Base-by-base conservation (phyloP, 2,113 vertebrate genomes). In the Nibea coibor region DNA sequence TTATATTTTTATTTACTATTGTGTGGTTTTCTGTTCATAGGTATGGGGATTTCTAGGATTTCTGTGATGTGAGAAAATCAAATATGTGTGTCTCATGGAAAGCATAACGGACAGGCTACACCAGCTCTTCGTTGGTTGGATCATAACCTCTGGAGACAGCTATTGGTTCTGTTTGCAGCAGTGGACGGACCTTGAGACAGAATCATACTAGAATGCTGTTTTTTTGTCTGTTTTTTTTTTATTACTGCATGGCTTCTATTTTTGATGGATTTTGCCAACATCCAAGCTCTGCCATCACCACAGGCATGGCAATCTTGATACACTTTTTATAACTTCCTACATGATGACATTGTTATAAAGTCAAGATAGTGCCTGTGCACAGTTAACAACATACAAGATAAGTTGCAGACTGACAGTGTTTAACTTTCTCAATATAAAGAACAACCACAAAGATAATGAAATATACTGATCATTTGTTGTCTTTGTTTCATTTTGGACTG, bases 21-120 rank as follows among this genome's bases (percentile, higher is more conserved):
- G 39, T 78, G 16, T 70, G 4, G 64, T 77, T 79, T 78, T 85
- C 65, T 71, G 70, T 48, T 28, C 10, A 12, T 24, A 94, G 93
- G 81, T 90, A 81, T 71, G 82, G 89, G 65, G 92, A 93, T 82
- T 93, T 94, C 83, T 94, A 92, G 75, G 15, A 72, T 67, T 72
- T 72, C 28, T 45, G 31, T 31, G 5, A 51, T 9, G 24, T 7
- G 0, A 31, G 14, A 47, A 17, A 51, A 16, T 19, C 3, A 20
- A 53, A 26, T 2, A 9, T 19, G 26, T 14, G 20, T 47, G 51
- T 22, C 7, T 63, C 16, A 3, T 31, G 24, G 35, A 24, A 70
- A 51, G 62, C 58, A 16, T 28, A 39, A 26, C 45, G 10, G 56
- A 59, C 31, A 54, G 53, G 4, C 67, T 39, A 11, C 59, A 75